Base-by-base conservation (phyloP, 2,888 invertebrate genomes). In the Caenorhabditis becei region DNA sequence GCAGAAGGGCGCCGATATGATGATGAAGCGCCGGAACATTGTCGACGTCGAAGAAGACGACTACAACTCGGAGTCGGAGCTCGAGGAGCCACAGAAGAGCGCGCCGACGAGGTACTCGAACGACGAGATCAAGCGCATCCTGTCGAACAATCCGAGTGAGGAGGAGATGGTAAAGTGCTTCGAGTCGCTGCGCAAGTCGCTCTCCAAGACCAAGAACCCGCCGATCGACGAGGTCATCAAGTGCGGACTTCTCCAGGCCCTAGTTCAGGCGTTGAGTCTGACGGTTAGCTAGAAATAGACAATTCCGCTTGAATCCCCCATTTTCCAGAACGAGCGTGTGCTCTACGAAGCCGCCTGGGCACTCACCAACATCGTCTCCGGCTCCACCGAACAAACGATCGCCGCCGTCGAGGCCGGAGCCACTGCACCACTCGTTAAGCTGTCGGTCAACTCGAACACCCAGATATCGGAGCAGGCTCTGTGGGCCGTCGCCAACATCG, bases 311-410 rank as follows among this genome's bases (percentile, higher is more conserved):
- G n/a, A n/a, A n/a, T n/a, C n/a, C n/a, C n/a, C 26, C 44, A 8
- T 56, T 59, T 78, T 85, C 63, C 67, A 89, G 88, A 87, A 90
- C 77, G 91, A 91, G 20, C 91, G 92, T 44, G 86, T 93, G 7
- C 92, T 97, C 92, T 98, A 98, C 92, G 98, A 98, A 92, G 95
- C 97, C 0, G 95, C 97, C 0, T 99, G 98, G 98, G 97, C 97
- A 0, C 92, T 99, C 71, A 99, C 98, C 28, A 87, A 87, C 71
- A 82, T 99, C 67, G 97, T 98, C 0, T 97, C 97, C 0, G 98
- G 98, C 10, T 95, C 95, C 0, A 94, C 95, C 0, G 95, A 95
- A 0, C 97, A 99, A 91, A 99, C 98, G 0, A 93, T 94, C 86
- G 94, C 94, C 23, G 86, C 84, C 2, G 85, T 87, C 16, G 66